These are phyloP conservation scores for Drosophila sturtevanti DNA, from an alignment of 1,140 invertebrate genomes.

Conservation along the genomic window DNA sequence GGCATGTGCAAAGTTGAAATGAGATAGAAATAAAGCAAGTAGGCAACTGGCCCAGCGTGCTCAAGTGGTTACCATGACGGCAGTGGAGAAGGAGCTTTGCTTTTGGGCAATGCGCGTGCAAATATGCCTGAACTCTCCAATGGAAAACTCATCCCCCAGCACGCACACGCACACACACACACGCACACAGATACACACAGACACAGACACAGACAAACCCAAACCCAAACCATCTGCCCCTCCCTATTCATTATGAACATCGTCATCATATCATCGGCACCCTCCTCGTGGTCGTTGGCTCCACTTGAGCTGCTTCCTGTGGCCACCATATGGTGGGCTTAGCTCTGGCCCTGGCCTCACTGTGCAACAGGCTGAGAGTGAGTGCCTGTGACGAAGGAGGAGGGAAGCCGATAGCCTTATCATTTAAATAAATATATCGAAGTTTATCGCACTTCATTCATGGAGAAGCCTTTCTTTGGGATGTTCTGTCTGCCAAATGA, in stretches of 20 bases:
- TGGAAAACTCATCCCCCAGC: slow-evolving; percentile 11
- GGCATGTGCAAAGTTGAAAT: slow-evolving; percentile 13
- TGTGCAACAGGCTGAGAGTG: slow-evolving; percentile 40
- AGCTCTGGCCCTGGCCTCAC: slow-evolving; percentile 22
- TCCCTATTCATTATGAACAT: no score
- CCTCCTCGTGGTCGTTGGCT: slow-evolving; percentile 14
- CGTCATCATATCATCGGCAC: background rate
- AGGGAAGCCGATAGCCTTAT: background rate
- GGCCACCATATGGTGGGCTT: slow-evolving; percentile 46
- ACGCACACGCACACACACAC: background rate
- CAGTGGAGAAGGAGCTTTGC: slow-evolving; percentile 51
- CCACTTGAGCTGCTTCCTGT: slow-evolving; percentile 54
- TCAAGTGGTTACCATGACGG: slow-evolving; percentile 37
- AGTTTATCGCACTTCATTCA: background rate
- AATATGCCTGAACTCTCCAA: slow-evolving; percentile 55
- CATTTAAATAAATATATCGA: background rate
- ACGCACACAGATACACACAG: background rate
- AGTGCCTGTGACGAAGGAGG: background rate
- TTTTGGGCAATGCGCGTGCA: slow-evolving; percentile 58
- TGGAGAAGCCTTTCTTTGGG: background rate
- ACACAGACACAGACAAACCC: background rate
- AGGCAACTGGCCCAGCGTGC: slow-evolving; percentile 20
- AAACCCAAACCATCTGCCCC: background rate
- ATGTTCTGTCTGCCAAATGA: no score
- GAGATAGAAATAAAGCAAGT: slow-evolving; percentile 21